Percentiles rank a stretch among this genome's conserved stretches.
Conservation (phyloP, 2,113 vertebrate genomes). For the Corvus moneduloides region DNA sequence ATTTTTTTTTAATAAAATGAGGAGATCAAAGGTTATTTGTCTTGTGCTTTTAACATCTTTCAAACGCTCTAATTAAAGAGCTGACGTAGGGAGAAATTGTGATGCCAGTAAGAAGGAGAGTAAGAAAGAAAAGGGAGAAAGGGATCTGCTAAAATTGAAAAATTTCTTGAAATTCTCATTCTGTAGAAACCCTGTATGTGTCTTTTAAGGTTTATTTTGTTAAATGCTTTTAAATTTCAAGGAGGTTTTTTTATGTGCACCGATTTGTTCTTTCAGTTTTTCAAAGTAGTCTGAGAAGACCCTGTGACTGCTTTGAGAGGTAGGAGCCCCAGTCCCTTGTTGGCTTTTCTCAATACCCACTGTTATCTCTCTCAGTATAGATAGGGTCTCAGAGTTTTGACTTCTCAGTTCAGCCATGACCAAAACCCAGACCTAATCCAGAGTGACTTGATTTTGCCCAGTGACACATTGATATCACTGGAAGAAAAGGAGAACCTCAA, state of each 20-base stretch:
- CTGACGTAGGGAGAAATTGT: not conserved
- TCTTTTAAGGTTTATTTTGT: not conserved
- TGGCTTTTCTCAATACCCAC: not conserved
- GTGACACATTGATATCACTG: not conserved
- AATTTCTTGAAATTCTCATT: not conserved
- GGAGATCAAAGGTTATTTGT: not conserved
- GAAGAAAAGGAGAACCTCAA: not conserved
- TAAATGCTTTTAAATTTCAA: not conserved
- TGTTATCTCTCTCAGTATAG: not conserved
- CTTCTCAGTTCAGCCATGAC: not conserved
- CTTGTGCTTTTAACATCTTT: not conserved
- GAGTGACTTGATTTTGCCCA: conserved; percentile 21
- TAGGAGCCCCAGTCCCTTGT: not conserved
- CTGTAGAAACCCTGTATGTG: not conserved
- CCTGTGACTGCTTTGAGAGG: not conserved
- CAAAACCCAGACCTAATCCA: conserved; percentile 26
- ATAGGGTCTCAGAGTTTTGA: not conserved
- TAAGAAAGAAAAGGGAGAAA: not conserved
- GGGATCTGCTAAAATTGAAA: not conserved
- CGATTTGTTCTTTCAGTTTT: not conserved
- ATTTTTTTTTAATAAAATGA: not conserved
- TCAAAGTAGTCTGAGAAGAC: not conserved
- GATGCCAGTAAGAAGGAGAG: not conserved
- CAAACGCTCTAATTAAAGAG: not conserved
- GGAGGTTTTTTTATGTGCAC: not conserved